Conservation (phyloP, 2,888 invertebrate species). For the Rotaria sp. region DNA sequence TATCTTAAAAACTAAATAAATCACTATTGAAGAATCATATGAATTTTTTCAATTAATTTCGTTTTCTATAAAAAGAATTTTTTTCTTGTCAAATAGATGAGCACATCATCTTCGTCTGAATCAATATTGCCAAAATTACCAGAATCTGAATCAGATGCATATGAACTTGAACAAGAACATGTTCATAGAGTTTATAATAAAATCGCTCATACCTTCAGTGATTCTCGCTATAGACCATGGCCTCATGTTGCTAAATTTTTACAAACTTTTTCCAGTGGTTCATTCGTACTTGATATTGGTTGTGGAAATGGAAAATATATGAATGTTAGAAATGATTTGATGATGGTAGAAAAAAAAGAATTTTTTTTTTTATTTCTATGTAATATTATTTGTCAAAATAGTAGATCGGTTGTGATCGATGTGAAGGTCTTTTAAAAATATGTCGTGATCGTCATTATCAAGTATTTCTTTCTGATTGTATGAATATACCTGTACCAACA, state of each 20-base stretch:
- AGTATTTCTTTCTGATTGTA: conserved; percentile 70
- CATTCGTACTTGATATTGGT: conserved; percentile 79
- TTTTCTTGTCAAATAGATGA: background rate
- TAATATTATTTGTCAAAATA: conserved; percentile 43
- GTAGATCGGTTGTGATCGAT: conserved; percentile 74
- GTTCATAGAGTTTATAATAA: conserved; percentile 74
- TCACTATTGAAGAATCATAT: background rate
- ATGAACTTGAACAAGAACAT: conserved; percentile 38
- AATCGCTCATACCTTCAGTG: conserved; percentile 87
- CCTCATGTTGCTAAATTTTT: conserved; percentile 74
- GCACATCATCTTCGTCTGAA: background rate
- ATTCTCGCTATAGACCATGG: conserved; percentile 88
- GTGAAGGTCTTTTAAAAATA: conserved; percentile 65
- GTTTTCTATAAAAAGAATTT: too few relatives aligned
- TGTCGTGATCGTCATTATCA: conserved; percentile 62
- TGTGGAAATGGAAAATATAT: conserved; percentile 98
- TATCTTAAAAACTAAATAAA: background rate
- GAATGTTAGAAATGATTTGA: conserved; percentile 35
- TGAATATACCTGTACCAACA: conserved; percentile 69
- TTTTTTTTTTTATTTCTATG: background rate
- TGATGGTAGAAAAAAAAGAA: conserved; percentile 43
- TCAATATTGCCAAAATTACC: background rate
- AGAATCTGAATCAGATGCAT: conserved; percentile 31
- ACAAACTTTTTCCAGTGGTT: conserved; percentile 61
- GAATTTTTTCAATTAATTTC: too few relatives aligned